Evolutionary conservation across 53 echinoderm and acorn worm genomes (phyloP), one percentile per base, ranked within the genome.

Genomic region (Paelopatides confundens): DNA sequence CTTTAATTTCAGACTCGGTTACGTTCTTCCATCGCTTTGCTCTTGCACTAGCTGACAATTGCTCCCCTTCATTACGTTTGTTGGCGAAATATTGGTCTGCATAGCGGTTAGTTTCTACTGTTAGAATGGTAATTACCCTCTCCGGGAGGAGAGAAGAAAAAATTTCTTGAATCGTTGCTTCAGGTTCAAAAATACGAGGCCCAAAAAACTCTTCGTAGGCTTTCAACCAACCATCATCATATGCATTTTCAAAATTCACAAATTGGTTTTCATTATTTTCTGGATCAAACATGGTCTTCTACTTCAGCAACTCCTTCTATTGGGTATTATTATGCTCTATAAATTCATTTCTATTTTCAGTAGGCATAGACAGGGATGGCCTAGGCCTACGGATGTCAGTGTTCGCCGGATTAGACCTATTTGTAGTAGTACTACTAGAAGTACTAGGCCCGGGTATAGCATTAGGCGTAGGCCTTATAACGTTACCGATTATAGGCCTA

Each of bases 171-270:
- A 69, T 69, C 13, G 69, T 69, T 14, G 69, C 69, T 37, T 69
- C 69, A 35, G 69, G 69, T 35, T 69, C 66, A 36, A 69, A 69
- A 69, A 69, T 34, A 69, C 69, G 69, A 37, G 69, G 53, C 53
- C 53, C 15, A 53, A 53, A 53, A 53, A 53, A 53, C 30, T 69
- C 69, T 35, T 11, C 69, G 34, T 34, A 69, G 10, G 13, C 35
- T 13, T 35, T 35, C n/a, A 69, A n/a, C 69, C 35, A 69, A 37
- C 13, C 69, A 69, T 69, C 35, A 69, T 66, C 28, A 66, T 66
- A 66, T 12, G 31, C 27, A 66, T 66, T 33, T 29, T 66, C 31
- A 26, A 66, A 69, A 69, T 69, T 35, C 29, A 66, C 24, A n/a
- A 29, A n/a, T 13, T 29, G 12, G 26, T 66, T 66, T 29, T 66